phyloP scores from a whole-genome alignment of 2,797 vertebrate genomes.

The Scleropages formosus region DNA sequence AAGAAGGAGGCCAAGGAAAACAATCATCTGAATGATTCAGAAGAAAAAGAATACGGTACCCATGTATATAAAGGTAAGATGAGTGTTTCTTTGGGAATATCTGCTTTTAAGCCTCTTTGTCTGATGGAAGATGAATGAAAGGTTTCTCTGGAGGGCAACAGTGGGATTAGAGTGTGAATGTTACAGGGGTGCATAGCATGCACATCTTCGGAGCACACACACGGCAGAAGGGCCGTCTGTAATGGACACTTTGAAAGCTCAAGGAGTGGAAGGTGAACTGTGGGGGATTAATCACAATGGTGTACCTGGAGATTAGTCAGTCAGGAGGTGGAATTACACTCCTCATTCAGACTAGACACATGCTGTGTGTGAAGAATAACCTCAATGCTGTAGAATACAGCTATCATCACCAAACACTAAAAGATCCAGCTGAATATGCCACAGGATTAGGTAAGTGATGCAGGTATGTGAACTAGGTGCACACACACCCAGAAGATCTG shows the following conservation, averaged over 20 bases:
- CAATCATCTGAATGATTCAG: conserved; percentile 20
- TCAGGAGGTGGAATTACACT: neutral
- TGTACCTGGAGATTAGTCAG: too few relatives aligned
- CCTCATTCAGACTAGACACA: too few relatives aligned
- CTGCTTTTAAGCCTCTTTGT: neutral
- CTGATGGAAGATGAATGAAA: conserved; percentile 19
- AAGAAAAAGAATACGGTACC: conserved; percentile 34
- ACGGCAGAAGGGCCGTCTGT: neutral
- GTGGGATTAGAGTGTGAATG: conserved; percentile 4
- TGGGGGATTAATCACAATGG: neutral
- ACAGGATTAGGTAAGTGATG: too few relatives aligned
- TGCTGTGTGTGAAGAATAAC: too few relatives aligned
- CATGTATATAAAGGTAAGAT: conserved; percentile 49
- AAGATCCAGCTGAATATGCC: too few relatives aligned
- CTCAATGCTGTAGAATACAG: too few relatives aligned
- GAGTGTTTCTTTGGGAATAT: neutral
- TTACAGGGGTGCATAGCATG: neutral
- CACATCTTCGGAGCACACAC: conserved; percentile 47
- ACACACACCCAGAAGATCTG: too few relatives aligned
- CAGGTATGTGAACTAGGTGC: too few relatives aligned
- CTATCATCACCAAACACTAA: too few relatives aligned
- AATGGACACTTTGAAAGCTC: too few relatives aligned
- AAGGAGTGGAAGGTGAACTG: too few relatives aligned
- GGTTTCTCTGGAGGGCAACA: neutral
- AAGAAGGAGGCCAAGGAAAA: conserved; percentile 41